phyloP scores from a whole-genome alignment of 1,140 invertebrate genomes.

The fruit fly (Drosophila melanogaster) region DNA sequence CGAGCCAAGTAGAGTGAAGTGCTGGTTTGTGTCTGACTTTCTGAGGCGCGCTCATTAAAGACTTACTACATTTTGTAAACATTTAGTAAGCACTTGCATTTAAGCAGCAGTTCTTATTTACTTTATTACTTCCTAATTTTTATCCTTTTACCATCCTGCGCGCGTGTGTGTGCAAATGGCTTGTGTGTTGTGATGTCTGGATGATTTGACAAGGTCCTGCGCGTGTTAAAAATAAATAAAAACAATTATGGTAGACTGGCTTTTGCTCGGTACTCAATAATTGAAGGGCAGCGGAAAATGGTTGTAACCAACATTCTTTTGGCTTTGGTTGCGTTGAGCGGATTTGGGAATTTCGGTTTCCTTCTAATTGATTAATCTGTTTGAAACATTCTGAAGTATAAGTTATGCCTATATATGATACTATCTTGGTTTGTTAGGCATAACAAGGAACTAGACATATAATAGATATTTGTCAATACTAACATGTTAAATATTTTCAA shows the following conservation, averaged over 20 bases:
- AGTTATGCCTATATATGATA: no score
- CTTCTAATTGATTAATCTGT: conserved; percentile 15
- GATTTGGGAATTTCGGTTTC: conserved; percentile 5
- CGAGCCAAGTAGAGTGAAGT: conserved; percentile 55
- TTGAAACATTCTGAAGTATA: background rate
- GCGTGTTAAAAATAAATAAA: conserved; percentile 72
- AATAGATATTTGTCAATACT: no score
- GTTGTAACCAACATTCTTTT: background rate
- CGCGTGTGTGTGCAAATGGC: conserved; percentile 3
- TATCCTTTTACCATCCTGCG: conserved; percentile 25
- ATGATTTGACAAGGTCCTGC: conserved; percentile 47
- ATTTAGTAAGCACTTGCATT: conserved; percentile 15
- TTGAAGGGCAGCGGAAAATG: conserved; percentile 35
- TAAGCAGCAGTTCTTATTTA: conserved; percentile 2
- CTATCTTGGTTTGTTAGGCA: no score
- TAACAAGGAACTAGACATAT: no score
- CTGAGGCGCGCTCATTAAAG: conserved; percentile 3
- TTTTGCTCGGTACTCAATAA: conserved; percentile 8
- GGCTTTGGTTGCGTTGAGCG: conserved; percentile 9
- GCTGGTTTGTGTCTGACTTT: background rate
- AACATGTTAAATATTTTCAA: no score
- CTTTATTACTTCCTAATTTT: conserved; percentile 31
- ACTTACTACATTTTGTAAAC: conserved; percentile 1
- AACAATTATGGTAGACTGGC: conserved; percentile 53
- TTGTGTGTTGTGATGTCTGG: conserved; percentile 29